Percentiles rank a stretch among this genome's conserved stretches.
Evolutionary conservation across 2,113 vertebrate species (phyloP).

Genomic region (Clarias gariepinus): DNA sequence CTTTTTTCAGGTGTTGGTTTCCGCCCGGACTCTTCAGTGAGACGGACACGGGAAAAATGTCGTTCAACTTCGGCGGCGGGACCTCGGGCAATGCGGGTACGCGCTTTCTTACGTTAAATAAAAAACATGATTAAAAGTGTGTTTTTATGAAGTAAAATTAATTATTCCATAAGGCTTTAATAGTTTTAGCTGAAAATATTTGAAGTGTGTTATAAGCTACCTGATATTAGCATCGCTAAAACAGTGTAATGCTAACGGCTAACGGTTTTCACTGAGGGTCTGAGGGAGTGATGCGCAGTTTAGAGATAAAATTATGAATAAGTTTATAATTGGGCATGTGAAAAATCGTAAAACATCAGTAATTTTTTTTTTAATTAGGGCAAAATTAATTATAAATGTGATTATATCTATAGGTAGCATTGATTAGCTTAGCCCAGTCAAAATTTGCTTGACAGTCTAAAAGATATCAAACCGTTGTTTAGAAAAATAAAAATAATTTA

Average conservation of each 20-base stretch:
- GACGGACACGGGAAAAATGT: constrained; percentile 65
- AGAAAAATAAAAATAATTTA: no score
- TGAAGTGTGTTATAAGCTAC: no score
- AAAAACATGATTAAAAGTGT: background rate
- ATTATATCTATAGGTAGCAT: background rate
- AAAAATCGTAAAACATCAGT: no score
- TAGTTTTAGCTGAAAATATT: no score
- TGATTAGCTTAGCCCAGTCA: no score
- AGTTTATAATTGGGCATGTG: no score
- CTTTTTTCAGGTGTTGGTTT: background rate
- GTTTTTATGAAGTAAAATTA: no score
- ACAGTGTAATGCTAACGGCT: background rate
- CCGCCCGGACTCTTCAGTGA: constrained; percentile 20
- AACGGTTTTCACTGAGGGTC: no score
- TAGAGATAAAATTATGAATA: no score
- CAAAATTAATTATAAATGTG: background rate
- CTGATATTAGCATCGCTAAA: background rate
- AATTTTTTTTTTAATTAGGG: no score
- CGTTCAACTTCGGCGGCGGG: constrained; percentile 76
- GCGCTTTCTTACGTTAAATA: background rate
- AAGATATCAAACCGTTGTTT: background rate
- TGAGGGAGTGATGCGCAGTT: no score
- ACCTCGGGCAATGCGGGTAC: constrained; percentile 66
- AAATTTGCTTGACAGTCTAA: background rate
- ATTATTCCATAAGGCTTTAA: background rate